A percentile compares a stretch with the other conserved stretches of the same genome.
phyloP scores from a whole-genome alignment of 2,797 vertebrate species.

The Halcyon badia region DNA sequence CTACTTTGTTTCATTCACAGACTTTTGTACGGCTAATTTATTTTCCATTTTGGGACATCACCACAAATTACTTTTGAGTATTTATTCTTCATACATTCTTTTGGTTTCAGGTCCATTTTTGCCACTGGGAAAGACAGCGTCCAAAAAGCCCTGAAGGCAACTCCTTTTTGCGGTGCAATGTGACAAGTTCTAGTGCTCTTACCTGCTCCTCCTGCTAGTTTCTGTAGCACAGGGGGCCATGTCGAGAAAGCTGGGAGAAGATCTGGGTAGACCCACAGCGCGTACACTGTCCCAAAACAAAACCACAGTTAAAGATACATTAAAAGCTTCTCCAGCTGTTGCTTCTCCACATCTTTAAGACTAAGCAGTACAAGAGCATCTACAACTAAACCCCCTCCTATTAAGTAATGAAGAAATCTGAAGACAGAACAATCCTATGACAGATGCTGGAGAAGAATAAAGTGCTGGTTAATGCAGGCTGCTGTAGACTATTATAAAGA shows the following conservation, averaged over 20 bases:
- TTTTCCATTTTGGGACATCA: neutral
- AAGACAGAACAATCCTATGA: neutral
- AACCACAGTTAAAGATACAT: neutral
- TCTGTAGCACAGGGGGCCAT: constrained; percentile 93
- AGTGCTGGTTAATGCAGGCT: neutral
- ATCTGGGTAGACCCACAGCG: constrained; percentile 89
- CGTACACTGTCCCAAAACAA: constrained; percentile 87
- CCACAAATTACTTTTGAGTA: neutral
- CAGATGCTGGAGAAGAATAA: neutral
- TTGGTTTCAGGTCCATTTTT: neutral
- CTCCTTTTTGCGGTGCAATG: neutral
- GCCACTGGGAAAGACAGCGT: neutral
- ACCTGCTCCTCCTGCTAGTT: constrained; percentile 94
- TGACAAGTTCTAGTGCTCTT: constrained; percentile 51
- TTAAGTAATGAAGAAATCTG: neutral
- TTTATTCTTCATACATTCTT: neutral
- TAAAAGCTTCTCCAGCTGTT: neutral
- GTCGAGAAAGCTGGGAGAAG: constrained; percentile 90
- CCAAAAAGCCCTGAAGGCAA: neutral
- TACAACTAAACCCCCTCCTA: neutral
- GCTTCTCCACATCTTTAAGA: neutral
- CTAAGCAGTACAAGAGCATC: neutral
- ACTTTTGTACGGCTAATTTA: neutral
- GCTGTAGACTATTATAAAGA: neutral
- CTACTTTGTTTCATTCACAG: neutral